phyloP scores from a whole-genome alignment of 2,888 invertebrate species.

The Amiota minor region DNA sequence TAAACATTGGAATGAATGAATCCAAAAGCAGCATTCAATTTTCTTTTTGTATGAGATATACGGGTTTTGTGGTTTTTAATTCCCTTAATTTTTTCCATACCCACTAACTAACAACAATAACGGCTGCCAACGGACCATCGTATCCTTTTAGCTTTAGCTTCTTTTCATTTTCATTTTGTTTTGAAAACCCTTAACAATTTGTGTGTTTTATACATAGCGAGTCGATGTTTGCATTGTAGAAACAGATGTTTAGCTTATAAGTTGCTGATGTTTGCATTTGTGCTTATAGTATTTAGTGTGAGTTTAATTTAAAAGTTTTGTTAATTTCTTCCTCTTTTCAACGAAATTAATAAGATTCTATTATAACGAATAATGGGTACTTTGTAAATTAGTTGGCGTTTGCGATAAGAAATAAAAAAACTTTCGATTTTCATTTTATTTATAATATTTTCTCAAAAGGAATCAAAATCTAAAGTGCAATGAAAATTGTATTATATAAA shows the following conservation, averaged over 20 bases:
- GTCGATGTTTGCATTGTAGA: background rate
- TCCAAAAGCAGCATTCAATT: background rate
- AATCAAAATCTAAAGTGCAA: too few species aligned
- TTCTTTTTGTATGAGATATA: slow-evolving; percentile 31
- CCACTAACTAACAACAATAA: slow-evolving; percentile 42
- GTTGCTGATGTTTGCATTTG: too few species aligned
- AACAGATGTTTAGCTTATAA: slow-evolving; percentile 16
- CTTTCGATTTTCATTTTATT: too few species aligned
- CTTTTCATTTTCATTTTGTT: slow-evolving; percentile 47
- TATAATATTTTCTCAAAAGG: too few species aligned
- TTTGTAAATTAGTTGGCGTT: slow-evolving; percentile 14
- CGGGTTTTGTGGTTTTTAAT: slow-evolving; percentile 59
- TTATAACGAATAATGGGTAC: background rate
- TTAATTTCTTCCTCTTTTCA: background rate
- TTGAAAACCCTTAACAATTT: slow-evolving; percentile 43
- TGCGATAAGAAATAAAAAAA: too few species aligned
- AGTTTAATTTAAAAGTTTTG: background rate
- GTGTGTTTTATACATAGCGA: slow-evolving; percentile 1
- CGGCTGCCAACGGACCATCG: background rate
- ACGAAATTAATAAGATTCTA: slow-evolving; percentile 10
- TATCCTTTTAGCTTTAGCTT: background rate
- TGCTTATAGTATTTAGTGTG: slow-evolving; percentile 5
- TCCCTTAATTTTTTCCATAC: slow-evolving; percentile 65
- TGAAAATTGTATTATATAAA: too few species aligned
- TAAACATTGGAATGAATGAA: background rate